A percentile compares a stretch with the other conserved stretches of the same genome.
These are phyloP conservation scores for Enteromius paludinosus DNA, from an alignment of 2,797 vertebrate species.

Conservation along the genomic window DNA sequence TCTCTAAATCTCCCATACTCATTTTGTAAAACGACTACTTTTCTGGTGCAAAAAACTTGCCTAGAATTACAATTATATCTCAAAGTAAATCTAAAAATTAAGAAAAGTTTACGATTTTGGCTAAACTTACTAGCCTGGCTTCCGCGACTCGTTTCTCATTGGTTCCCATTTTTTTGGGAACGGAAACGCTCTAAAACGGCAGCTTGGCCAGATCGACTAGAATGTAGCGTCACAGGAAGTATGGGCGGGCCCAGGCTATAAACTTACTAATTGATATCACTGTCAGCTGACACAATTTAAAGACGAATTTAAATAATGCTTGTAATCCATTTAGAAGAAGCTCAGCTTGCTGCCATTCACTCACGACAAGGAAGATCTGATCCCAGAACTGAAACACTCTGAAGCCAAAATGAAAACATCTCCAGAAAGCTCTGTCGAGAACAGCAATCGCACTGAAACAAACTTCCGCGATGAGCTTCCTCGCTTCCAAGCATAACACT, in stretches of 20 bases:
- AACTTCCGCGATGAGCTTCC: constrained; percentile 36
- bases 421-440: constrained; percentile 38
- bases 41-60: background rate
- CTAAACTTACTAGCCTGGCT: too few relatives aligned
- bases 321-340: background rate
- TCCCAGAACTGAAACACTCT: constrained; percentile 32
- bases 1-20: background rate
- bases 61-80: background rate
- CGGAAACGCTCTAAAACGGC: too few relatives aligned
- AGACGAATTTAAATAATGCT: background rate
- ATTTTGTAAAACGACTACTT: background rate
- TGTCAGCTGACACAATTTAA: background rate
- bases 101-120: background rate
- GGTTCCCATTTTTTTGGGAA: too few relatives aligned
- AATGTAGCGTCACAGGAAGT: too few relatives aligned
- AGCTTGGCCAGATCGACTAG: too few relatives aligned
- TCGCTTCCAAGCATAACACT: constrained; percentile 53
- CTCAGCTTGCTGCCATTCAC: background rate
- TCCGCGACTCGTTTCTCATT: too few relatives aligned
- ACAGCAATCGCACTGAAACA: constrained; percentile 33
- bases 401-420: constrained; percentile 39
- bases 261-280: background rate
- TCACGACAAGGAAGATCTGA: constrained; percentile 26
- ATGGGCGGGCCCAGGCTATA: too few relatives aligned
- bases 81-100: too few relatives aligned